Evolutionary conservation across 2,113 vertebrate species (phyloP).

Genomic region (Mus spicilegus): DNA sequence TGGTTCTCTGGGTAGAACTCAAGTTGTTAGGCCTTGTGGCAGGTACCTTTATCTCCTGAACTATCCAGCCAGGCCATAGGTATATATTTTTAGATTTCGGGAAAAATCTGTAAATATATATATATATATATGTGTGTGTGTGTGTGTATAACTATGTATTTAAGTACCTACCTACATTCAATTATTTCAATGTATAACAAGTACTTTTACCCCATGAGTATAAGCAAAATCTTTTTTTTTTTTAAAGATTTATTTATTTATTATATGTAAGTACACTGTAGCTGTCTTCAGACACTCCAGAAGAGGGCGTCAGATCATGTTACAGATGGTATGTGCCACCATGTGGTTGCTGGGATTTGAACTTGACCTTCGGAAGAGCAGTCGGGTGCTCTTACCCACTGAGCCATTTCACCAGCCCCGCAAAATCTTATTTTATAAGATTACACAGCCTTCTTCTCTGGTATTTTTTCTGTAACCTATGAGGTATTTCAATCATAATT

Average conservation of each 20-base stretch:
- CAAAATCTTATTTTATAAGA: slow-evolving; percentile 30
- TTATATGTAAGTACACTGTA: too few relatives aligned
- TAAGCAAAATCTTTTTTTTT: slow-evolving; percentile 48
- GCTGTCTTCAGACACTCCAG: too few relatives aligned
- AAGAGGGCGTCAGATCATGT: too few relatives aligned
- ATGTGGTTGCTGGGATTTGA: too few relatives aligned
- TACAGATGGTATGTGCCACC: too few relatives aligned
- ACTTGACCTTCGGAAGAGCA: too few relatives aligned
- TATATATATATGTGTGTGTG: too few relatives aligned
- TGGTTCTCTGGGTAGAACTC: neutral
- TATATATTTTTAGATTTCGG: slow-evolving; percentile 43
- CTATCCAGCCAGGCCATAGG: neutral
- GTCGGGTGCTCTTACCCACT: too few relatives aligned
- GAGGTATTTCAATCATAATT: slow-evolving; percentile 2
- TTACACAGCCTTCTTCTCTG: neutral
- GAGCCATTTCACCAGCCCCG: too few relatives aligned
- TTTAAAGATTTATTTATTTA: too few relatives aligned
- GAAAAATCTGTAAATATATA: neutral
- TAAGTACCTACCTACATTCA: slow-evolving; percentile 23
- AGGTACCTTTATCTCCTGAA: neutral
- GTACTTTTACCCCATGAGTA: slow-evolving; percentile 50
- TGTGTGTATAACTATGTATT: neutral
- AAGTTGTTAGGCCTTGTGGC: neutral
- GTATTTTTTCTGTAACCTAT: slow-evolving; percentile 33
- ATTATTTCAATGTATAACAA: neutral